Base-by-base conservation (phyloP, 2,797 vertebrate species). In the Phoxinus dragarum region DNA sequence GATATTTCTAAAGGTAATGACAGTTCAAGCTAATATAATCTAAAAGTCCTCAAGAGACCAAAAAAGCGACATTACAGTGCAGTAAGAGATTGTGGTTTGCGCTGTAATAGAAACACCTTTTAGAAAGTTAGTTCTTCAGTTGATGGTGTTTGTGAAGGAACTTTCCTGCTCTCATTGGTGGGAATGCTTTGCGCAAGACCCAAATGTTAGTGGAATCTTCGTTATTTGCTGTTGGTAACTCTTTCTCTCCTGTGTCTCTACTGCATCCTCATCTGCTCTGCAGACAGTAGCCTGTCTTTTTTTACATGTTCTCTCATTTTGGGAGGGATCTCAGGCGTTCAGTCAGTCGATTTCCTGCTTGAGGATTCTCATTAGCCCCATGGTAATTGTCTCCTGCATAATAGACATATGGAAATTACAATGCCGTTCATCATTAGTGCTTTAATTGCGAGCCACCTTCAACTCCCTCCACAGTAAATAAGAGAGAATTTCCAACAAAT, bases 381-480 rank as follows among this genome's bases (percentile, higher is more conserved):
- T 69, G 4, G 92, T 95, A 94, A 95, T 95, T 95, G 94, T 93
- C 94, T 93, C 34, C 91, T 91, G 89, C 89, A 84, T 90, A 93
- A 93, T 90, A 86, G 94, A 95, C 95, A 94, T 94, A 95, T 95
- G 94, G 94, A 95, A 92, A 95, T 95, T 94, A 94, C 90, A 89
- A 90, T 95, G 94, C 94, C 94, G 92, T 95, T 96, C 94, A 95
- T 95, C 94, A 95, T 95, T 95, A 96, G 91, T 84, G 79, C 90
- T 87, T 94, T 95, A 95, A 96, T 95, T 95, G 93, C 64, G 76
- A 84, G 81, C 71, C 90, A 91, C 87, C 67, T 93, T 94, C 85
- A 88, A 87, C 81, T 82, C 61, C 34, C 54, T 84, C 31, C 89
- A 86, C 66, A 87, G 91, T 90, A 94, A 94, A 94, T 93, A 94